Conservation (phyloP, 2,888 invertebrate genomes). For the Lasioglossum malachurum region DNA sequence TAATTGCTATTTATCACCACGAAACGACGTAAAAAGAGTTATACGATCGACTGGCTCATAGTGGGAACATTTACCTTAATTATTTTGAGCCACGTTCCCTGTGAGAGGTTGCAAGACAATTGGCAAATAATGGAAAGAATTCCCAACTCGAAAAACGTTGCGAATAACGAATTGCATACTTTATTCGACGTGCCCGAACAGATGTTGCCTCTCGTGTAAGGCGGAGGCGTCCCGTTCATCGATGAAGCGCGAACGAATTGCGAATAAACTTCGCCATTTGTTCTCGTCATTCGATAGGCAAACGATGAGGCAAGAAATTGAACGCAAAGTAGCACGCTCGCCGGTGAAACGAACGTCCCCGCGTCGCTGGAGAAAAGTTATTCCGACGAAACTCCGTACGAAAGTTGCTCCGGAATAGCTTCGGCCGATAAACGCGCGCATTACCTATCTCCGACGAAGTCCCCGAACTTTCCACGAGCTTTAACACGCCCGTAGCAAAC, state of each 20-base stretch:
- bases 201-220: neutral
- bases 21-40: too few species aligned
- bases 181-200: neutral
- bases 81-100: too few species aligned
- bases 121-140: neutral
- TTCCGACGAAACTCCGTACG: slow-evolving; percentile 28
- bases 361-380: slow-evolving; percentile 37
- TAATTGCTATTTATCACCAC: too few species aligned
- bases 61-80: too few species aligned
- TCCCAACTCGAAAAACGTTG: neutral
- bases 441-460: slow-evolving; percentile 21
- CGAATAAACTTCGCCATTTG: slow-evolving; percentile 22
- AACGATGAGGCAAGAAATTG: slow-evolving; percentile 47
- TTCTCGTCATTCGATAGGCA: slow-evolving; percentile 24
- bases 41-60: too few species aligned
- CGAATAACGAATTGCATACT: neutral
- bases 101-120: neutral
- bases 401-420: slow-evolving; percentile 47
- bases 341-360: slow-evolving; percentile 36
- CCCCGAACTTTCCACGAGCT: slow-evolving; percentile 48
- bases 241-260: neutral
- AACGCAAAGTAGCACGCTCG: slow-evolving; percentile 43
- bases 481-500: slow-evolving; percentile 51
- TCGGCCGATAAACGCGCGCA: slow-evolving; percentile 48
- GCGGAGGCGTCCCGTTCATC: neutral